Evolutionary conservation across 1,140 invertebrate species (phyloP), one percentile per base, ranked within the genome.

Genomic region (Camponotus vicinus): DNA sequence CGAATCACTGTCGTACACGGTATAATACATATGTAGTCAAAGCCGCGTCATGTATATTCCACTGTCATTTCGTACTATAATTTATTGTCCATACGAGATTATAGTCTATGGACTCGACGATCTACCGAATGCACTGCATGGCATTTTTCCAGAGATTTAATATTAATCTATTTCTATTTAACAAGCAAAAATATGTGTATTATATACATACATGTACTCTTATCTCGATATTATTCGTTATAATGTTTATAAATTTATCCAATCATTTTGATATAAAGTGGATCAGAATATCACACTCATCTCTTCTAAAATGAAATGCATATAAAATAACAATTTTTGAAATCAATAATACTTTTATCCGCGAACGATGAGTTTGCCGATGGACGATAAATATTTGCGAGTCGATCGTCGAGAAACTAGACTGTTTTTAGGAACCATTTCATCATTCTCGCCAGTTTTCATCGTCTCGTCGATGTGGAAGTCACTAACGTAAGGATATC

Each of bases 61-160:
- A 55, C 34, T 61, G 57, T 88, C 63, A 80, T 61, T 75, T 61
- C 61, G 49, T 52, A 37, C 61, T 61, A 2, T 86, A 66, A 90
- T 90, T 90, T 90, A 89, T 90, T 90, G 66, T 84, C 57, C 76
- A 40, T 69, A 78, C 45, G 70, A 89, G 71, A 78, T 75, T 67
- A 73, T 49, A 79, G 83, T 55, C 75, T 52, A 21, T 77, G 77
- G 32, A 87, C 80, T 89, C 76, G 89, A 78, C 75, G 89, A 59
- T 90, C 89, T 75, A 90, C 52, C 89, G 85, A 77, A 78, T 67
- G 42, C n/a, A 55, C 52, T 18, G 52, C 55, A 71, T 49, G 49
- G 21, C 63, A 61, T 63, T 70, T 63, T 70, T 77, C 64, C 57
- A 3, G 13, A 59, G 1, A 34, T 45, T 78, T 64, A n/a, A 7